phyloP scores from a whole-genome alignment of 2,113 vertebrate species.

The Tricholaema leucomelas region DNA sequence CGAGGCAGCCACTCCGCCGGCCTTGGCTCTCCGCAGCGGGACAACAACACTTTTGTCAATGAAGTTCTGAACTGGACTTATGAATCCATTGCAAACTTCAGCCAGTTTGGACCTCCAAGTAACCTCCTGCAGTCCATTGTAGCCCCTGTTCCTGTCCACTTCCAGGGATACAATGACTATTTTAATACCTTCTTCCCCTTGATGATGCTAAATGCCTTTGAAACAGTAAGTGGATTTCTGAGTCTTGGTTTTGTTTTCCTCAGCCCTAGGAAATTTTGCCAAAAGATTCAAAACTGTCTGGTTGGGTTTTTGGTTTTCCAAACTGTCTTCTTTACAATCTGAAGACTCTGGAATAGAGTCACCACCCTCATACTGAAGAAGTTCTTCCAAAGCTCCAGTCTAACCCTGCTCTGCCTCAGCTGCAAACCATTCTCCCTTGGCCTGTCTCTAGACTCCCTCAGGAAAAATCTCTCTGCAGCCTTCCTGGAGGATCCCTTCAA shows the following conservation, averaged over 20 bases:
- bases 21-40: background rate
- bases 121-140: slow-evolving; percentile 70
- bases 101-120: slow-evolving; percentile 71
- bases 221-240: slow-evolving; percentile 78
- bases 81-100: slow-evolving; percentile 73
- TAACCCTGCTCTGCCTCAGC: no score
- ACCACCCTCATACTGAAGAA: no score
- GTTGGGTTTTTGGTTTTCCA: no score
- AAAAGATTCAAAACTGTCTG: background rate
- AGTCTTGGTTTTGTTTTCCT: background rate
- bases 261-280: background rate
- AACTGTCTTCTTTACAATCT: background rate
- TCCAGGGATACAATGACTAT: slow-evolving; percentile 78
- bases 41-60: slow-evolving; percentile 68
- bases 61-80: slow-evolving; percentile 81
- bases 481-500: no score
- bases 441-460: no score
- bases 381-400: no score
- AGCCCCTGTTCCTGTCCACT: slow-evolving; percentile 75
- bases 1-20: background rate
- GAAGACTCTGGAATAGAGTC: background rate
- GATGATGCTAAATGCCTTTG: slow-evolving; percentile 84
- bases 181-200: slow-evolving; percentile 81
- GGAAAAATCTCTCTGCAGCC: no score
- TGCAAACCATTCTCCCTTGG: no score